Conservation (phyloP, 2,113 vertebrate species). For the Otis tarda region DNA sequence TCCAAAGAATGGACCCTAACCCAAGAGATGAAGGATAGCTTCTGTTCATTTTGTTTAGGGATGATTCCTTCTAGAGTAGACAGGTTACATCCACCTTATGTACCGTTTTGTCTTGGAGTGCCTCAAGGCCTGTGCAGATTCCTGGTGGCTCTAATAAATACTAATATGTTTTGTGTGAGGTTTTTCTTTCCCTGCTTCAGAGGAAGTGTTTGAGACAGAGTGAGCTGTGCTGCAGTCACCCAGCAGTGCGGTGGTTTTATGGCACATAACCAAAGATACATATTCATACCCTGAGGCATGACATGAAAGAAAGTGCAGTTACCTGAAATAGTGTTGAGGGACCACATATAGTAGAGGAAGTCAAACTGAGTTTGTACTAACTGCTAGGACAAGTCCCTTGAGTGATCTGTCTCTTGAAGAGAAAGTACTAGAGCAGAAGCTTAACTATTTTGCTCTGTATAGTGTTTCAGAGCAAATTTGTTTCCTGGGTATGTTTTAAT, state of each 20-base stretch:
- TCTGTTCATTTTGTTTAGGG: neutral
- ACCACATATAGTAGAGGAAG: neutral
- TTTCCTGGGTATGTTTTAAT: neutral
- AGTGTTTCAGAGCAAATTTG: neutral
- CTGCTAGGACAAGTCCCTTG: neutral
- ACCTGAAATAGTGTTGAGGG: neutral
- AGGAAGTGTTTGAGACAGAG: neutral
- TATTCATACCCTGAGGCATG: neutral
- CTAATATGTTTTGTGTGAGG: neutral
- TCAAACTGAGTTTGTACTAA: neutral
- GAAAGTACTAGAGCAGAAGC: neutral
- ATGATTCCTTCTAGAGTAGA: neutral
- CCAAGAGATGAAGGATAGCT: neutral
- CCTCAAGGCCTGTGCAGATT: neutral
- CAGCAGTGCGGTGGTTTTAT: neutral
- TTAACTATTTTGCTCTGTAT: neutral
- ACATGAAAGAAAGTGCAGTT: neutral
- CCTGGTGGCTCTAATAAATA: neutral
- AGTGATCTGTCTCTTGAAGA: neutral
- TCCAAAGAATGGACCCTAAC: neutral
- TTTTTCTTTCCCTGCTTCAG: neutral
- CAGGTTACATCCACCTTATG: neutral
- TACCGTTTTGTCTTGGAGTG: neutral
- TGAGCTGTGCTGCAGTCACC: neutral
- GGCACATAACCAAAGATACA: accelerated